Evolutionary conservation across 2,113 vertebrate species (phyloP).

Genomic region (Mobula birostris): DNA sequence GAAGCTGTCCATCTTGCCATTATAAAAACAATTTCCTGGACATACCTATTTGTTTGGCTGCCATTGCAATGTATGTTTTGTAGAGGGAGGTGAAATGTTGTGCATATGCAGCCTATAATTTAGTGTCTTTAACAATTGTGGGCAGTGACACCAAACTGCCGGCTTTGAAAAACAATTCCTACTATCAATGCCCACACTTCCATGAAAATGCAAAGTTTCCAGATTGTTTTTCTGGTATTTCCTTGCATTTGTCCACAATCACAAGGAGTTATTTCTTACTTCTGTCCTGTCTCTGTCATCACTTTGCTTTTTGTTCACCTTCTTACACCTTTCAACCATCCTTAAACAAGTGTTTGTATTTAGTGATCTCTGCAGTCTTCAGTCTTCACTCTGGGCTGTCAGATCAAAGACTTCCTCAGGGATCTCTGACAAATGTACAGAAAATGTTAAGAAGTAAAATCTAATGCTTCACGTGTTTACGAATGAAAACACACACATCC

Average conservation of each 20-base stretch:
- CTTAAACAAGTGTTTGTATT: background rate
- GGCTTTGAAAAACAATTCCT: background rate
- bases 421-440: background rate
- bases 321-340: background rate
- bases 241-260: background rate
- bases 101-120: background rate
- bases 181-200: background rate
- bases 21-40: background rate
- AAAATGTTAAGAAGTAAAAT: background rate
- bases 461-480: background rate
- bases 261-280: background rate
- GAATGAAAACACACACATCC: background rate
- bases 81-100: background rate
- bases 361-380: constrained; percentile 3
- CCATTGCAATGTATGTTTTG: background rate
- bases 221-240: background rate
- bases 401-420: background rate
- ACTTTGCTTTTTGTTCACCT: background rate
- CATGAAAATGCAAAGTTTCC: background rate
- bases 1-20: background rate
- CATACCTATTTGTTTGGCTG: background rate
- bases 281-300: background rate
- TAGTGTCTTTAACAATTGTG: background rate
- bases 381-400: background rate
- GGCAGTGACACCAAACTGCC: background rate